A percentile compares a stretch with the other conserved stretches of the same genome.
Evolutionary conservation across 2,888 invertebrate species (phyloP).

Genomic region (Parnassius apollo): DNA sequence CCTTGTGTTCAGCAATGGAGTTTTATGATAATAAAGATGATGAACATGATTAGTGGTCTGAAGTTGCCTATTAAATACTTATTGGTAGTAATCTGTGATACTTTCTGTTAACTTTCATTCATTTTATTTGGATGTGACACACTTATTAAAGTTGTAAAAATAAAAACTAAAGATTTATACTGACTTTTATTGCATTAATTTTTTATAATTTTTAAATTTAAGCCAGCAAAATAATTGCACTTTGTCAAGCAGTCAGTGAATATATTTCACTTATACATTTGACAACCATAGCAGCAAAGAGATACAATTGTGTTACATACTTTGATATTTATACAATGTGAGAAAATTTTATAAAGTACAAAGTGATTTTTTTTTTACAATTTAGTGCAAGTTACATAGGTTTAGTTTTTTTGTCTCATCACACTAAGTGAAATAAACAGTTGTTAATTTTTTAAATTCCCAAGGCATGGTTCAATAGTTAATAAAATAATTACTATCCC

Average conservation of each 20-base stretch:
- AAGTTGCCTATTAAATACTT: too few species aligned
- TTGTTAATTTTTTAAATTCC: too few species aligned
- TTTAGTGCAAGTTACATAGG: conserved; percentile 39
- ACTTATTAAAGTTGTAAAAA: conserved; percentile 1
- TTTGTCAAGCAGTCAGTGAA: conserved; percentile 8
- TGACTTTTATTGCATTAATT: conserved; percentile 14
- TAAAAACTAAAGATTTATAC: not conserved
- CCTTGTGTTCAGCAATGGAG: too few species aligned
- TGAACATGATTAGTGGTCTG: too few species aligned
- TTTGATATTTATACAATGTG: not conserved
- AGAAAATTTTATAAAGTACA: conserved; percentile 31
- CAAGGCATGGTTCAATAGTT: too few species aligned
- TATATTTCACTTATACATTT: not conserved
- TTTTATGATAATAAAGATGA: too few species aligned
- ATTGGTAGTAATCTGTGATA: too few species aligned
- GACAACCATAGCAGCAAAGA: not conserved
- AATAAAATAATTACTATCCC: not conserved
- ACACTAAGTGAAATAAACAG: too few species aligned
- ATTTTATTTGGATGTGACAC: not conserved
- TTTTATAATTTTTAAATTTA: conserved; percentile 5
- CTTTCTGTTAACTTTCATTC: too few species aligned
- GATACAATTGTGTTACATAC: too few species aligned
- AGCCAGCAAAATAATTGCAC: conserved; percentile 4
- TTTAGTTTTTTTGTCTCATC: too few species aligned
- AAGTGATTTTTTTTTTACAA: conserved; percentile 49